Evolutionary conservation across 2,888 invertebrate genomes (phyloP).

Genomic region (Byasa hedistus): DNA sequence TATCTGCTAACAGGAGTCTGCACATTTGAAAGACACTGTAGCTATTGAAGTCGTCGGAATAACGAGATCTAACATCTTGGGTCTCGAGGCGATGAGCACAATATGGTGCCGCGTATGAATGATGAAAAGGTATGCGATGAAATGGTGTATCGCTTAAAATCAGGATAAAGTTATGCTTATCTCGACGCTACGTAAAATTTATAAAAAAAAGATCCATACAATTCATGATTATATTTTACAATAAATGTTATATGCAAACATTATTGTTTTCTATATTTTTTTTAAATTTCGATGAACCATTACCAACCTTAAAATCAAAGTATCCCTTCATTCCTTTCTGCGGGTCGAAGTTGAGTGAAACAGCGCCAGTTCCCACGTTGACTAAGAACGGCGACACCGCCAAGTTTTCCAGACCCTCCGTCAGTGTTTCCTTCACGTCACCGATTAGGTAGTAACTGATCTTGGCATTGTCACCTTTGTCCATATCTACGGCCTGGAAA

Average conservation of each 20-base stretch:
- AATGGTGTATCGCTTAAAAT: no score
- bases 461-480: slow-evolving; percentile 86
- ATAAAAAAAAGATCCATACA: not conserved
- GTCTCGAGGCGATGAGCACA: no score
- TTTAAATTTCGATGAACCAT: not conserved
- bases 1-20: not conserved
- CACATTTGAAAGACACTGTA: no score
- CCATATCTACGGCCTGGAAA: slow-evolving; percentile 85
- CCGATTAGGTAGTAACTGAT: slow-evolving; percentile 89
- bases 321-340: slow-evolving; percentile 98
- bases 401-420: slow-evolving; percentile 91
- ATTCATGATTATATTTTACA: not conserved
- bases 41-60: no score
- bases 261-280: not conserved
- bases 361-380: slow-evolving; percentile 88
- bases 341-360: slow-evolving; percentile 95
- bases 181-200: no score
- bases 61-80: no score
- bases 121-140: no score
- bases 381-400: slow-evolving; percentile 90
- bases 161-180: no score
- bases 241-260: no score
- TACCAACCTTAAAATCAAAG: slow-evolving; percentile 90
- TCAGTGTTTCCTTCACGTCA: slow-evolving; percentile 88
- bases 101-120: no score